These are phyloP conservation scores for Dromius quadrimaculatus DNA, from an alignment of 2,888 invertebrate species.

Conservation along the genomic window DNA sequence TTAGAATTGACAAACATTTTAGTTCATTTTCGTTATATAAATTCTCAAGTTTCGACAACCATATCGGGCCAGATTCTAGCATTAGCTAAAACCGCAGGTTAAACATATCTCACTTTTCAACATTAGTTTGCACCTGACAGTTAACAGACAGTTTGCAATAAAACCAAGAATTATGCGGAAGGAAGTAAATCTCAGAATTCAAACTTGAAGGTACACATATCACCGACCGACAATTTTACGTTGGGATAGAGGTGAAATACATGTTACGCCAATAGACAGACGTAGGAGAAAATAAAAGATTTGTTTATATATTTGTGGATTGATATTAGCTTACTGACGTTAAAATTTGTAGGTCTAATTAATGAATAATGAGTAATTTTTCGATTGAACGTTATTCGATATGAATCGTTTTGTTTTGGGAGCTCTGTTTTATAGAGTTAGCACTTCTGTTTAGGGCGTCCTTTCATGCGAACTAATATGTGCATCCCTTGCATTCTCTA, in stretches of 20 bases:
- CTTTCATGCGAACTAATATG: conserved; percentile 37
- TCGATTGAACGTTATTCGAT: too few relatives aligned
- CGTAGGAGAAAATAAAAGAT: too few relatives aligned
- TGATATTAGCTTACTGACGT: too few relatives aligned
- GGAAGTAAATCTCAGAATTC: background rate
- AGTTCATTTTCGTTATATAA: background rate
- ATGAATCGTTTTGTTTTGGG: too few relatives aligned
- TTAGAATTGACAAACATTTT: too few relatives aligned
- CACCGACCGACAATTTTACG: background rate
- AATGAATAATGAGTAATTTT: too few relatives aligned
- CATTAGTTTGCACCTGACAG: conserved; percentile 33
- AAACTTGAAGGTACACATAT: background rate
- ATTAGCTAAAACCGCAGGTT: conserved; percentile 26
- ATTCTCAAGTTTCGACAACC: background rate
- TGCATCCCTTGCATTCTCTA: conserved; percentile 11
- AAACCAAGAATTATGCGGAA: background rate
- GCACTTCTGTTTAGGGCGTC: background rate
- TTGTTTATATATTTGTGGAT: too few relatives aligned
- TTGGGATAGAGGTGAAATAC: background rate
- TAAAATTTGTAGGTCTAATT: too few relatives aligned
- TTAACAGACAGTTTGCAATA: conserved; percentile 32
- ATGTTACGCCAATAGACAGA: too few relatives aligned
- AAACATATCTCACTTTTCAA: conserved; percentile 17
- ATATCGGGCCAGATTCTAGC: background rate
- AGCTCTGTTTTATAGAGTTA: too few relatives aligned